phyloP scores from a whole-genome alignment of 92 coral and sea anemone genomes.

The Phenganax subtilis region DNA sequence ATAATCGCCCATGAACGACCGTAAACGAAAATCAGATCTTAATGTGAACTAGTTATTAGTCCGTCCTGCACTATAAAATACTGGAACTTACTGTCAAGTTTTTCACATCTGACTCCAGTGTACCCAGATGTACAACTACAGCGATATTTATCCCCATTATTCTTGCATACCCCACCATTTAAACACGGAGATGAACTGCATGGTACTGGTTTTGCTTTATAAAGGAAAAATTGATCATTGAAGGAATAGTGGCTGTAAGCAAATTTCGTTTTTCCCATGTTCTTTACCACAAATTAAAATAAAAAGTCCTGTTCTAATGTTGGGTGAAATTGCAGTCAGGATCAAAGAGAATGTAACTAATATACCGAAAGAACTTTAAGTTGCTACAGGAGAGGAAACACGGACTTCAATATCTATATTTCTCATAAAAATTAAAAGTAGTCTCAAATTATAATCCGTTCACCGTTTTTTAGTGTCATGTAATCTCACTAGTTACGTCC shows the following conservation, averaged over 20 bases:
- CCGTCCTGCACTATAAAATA: not conserved
- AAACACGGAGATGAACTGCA: not conserved
- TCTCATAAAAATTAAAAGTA: too few species aligned
- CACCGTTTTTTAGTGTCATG: too few species aligned
- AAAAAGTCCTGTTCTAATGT: not conserved
- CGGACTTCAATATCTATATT: too few species aligned
- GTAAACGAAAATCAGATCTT: too few species aligned
- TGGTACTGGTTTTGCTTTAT: not conserved
- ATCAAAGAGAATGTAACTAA: too few species aligned
- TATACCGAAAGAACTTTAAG: too few species aligned
- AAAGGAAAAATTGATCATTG: not conserved
- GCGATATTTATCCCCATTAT: not conserved
- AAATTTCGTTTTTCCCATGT: not conserved
- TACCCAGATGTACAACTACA: conserved; percentile 4
- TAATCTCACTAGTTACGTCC: too few species aligned
- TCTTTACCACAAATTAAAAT: not conserved
- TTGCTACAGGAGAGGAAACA: too few species aligned
- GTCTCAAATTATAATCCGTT: too few species aligned
- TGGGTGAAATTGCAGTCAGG: too few species aligned
- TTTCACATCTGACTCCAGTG: conserved; percentile 15
- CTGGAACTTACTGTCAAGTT: not conserved
- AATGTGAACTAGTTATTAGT: not conserved
- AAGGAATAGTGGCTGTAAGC: not conserved
- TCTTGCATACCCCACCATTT: conserved; percentile 5
- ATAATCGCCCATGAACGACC: too few species aligned